Percentiles rank a stretch among this genome's conserved stretches.
Conservation (phyloP, 2,797 vertebrate species). For the Sebastes goodei region DNA sequence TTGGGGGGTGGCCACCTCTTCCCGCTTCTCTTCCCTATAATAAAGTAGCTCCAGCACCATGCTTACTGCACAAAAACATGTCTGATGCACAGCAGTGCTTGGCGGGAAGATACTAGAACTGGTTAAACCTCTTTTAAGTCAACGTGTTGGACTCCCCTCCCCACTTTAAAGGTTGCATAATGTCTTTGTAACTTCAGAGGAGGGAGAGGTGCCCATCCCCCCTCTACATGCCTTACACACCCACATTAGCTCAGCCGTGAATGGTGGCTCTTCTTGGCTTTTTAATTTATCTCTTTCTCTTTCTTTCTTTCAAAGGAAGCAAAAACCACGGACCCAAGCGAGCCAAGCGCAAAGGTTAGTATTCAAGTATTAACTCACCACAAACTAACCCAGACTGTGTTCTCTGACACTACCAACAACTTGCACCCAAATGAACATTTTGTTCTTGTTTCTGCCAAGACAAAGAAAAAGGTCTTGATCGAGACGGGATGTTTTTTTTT, state of each 20-base stretch:
- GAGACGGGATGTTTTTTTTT: neutral
- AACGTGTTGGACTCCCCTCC: constrained; percentile 27
- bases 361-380: neutral
- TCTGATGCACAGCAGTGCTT: neutral
- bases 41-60: neutral
- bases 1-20: neutral
- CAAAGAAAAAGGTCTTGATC: neutral
- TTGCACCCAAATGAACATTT: constrained; percentile 42
- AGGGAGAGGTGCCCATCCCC: constrained; percentile 71
- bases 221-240: constrained; percentile 62
- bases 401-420: no score
- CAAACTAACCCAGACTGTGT: neutral
- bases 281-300: constrained; percentile 31
- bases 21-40: neutral
- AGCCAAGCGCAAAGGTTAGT: constrained; percentile 67
- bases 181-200: constrained; percentile 68
- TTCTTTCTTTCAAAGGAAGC: constrained; percentile 14
- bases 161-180: constrained; percentile 69
- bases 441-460: constrained; percentile 29
- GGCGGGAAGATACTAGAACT: neutral
- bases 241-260: constrained; percentile 65
- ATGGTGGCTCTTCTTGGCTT: constrained; percentile 56
- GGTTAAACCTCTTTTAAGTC: neutral
- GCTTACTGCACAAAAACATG: neutral
- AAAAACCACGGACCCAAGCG: no score